Evolutionary conservation across 2,113 vertebrate genomes (phyloP), one percentile per base, ranked within the genome.

Genomic region (Tenebrosternarchus preto): DNA sequence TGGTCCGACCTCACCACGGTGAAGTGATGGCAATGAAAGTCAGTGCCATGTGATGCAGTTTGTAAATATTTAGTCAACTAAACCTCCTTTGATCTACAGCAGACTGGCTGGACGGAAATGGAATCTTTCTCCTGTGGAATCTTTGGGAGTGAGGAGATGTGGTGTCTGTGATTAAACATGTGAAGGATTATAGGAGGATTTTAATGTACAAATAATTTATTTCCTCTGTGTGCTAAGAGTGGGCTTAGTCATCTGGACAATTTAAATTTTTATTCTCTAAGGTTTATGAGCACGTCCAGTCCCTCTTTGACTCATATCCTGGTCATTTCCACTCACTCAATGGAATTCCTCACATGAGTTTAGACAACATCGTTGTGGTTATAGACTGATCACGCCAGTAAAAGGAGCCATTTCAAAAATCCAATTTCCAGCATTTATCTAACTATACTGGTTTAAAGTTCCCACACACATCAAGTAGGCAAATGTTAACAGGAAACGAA

Each of bases 301-400:
- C 31, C 83, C 77, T 63, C 76, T 61, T 85, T 90, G 89, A 91
- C 83, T 90, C 86, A 91, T 76, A 85, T 57, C 83, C 81, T 80
- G 16, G 25, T 86, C 83, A 87, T 3, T 25, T 59, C 56, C 46
- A 69, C 6, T 59, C 25, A 33, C 66, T 27, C 36, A 53, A 3
- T 24, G 46, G 33, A 25, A n/a, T 31, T 71, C 76, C 69, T 80
- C n/a, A 43, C 19, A 8, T 25, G 27, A 63, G 9, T 36, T 80
- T 66, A 43, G 20, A 31, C 19, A n/a, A 39, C 17, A n/a, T 0
- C 17, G 8, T 12, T 68, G 6, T 68, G 60, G 73, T 80, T 73
- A 57, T 43, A 66, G 78, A 24, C 57, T 24, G 12, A 4, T 8
- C 68, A 19, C 29, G 27, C 57, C 57, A 25, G n/a, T 55, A 64